phyloP scores from a whole-genome alignment of 92 coral and sea anemone genomes.

The Phenganax marumi region DNA sequence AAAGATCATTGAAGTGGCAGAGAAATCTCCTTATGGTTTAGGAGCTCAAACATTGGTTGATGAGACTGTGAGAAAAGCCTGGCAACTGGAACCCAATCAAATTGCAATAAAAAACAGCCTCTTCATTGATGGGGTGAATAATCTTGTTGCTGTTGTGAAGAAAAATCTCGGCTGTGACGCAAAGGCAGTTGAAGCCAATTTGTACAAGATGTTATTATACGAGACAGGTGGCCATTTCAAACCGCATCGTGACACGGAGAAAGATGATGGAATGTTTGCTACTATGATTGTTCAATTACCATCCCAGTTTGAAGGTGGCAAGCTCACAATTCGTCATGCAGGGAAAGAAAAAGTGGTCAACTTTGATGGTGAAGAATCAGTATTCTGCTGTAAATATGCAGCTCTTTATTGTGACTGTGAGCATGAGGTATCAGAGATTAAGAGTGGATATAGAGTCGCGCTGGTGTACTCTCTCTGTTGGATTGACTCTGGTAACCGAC shows the following conservation, averaged over 20 bases:
- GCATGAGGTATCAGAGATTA: conserved; percentile 47
- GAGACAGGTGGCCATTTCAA: conserved; percentile 54
- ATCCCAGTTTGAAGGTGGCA: conserved; percentile 49
- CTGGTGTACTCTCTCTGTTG: conserved; percentile 52
- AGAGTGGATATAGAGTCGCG: conserved; percentile 51
- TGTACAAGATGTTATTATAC: conserved; percentile 43
- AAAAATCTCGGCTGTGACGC: conserved; percentile 7
- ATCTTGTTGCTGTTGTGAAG: conserved; percentile 31
- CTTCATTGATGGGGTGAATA: conserved; percentile 37
- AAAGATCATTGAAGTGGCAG: conserved; percentile 17
- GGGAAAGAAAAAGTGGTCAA: conserved; percentile 29
- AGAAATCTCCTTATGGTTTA: conserved; percentile 43
- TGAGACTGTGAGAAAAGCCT: conserved; percentile 37
- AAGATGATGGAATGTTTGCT: conserved; percentile 51
- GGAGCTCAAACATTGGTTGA: conserved; percentile 42
- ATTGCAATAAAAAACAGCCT: conserved; percentile 31
- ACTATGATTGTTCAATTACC: conserved; percentile 47
- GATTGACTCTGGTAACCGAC: conserved; percentile 42
- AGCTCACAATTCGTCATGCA: conserved; percentile 39
- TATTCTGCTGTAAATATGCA: conserved; percentile 43
- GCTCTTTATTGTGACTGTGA: conserved; percentile 57
- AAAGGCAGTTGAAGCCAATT: conserved; percentile 13
- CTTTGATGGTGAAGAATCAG: conserved; percentile 34
- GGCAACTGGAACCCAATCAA: conserved; percentile 45
- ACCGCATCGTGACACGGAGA: conserved; percentile 48